These are phyloP conservation scores for Carassius carassius DNA, from an alignment of 2,113 vertebrate species.

Conservation along the genomic window DNA sequence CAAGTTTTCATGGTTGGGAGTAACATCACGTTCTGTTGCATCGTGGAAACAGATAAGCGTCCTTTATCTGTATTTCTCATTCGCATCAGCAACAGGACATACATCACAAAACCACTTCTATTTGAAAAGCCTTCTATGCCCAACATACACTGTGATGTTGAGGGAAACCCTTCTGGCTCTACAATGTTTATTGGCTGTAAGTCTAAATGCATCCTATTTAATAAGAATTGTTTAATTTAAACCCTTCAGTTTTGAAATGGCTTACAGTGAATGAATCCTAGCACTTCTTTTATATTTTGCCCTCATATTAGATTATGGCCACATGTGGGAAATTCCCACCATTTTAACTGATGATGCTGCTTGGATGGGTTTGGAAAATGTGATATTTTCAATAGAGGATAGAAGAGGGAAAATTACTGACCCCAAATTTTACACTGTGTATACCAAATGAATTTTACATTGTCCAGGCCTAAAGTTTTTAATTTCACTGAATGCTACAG, in stretches of 20 bases:
- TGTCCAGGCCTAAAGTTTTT: background rate
- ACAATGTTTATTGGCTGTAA: constrained; percentile 45
- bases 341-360: background rate
- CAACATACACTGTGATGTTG: rapidly evolving
- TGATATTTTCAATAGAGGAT: too few species aligned
- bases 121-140: rapidly evolving
- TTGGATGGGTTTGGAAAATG: background rate
- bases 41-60: background rate
- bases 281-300: background rate
- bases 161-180: background rate
- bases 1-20: constrained; percentile 48
- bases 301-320: background rate
- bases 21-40: constrained; percentile 66
- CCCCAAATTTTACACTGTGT: background rate
- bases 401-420: background rate
- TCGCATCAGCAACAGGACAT: constrained; percentile 41
- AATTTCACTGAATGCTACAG: constrained; percentile 47
- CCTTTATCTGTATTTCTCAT: background rate
- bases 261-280: background rate
- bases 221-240: background rate
- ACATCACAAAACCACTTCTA: background rate
- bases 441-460: background rate
- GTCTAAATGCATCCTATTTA: background rate
- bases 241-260: background rate
- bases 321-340: background rate